These are phyloP conservation scores for Drosophila dives DNA, from an alignment of 2,888 invertebrate genomes.

Conservation along the genomic window DNA sequence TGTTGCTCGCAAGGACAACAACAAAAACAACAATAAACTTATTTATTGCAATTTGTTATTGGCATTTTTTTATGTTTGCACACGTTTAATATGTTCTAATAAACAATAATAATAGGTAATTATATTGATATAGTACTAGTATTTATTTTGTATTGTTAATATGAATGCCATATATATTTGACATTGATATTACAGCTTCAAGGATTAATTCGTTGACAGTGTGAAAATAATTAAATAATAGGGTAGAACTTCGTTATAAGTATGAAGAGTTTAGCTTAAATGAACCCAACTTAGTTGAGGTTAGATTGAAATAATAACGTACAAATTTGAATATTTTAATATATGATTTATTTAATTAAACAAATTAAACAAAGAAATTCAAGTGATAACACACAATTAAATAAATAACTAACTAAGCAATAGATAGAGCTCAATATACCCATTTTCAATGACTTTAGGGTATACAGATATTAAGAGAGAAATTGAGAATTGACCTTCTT, in stretches of 20 bases:
- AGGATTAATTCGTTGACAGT: slow-evolving; percentile 13
- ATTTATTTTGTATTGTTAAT: slow-evolving; percentile 27
- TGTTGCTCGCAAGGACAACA: slow-evolving; percentile 63
- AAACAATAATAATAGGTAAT: slow-evolving; percentile 72
- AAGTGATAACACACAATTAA: not conserved
- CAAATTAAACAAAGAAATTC: not conserved
- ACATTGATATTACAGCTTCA: slow-evolving; percentile 40
- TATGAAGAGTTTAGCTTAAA: not conserved
- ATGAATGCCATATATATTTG: slow-evolving; percentile 54
- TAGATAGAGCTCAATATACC: not conserved
- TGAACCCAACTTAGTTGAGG: not conserved
- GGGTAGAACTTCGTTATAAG: not conserved
- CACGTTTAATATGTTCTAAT: slow-evolving; percentile 43
- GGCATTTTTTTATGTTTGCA: not conserved
- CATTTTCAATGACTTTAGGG: not conserved
- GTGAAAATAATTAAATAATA: not conserved
- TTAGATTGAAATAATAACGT: not conserved
- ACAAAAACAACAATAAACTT: slow-evolving; percentile 19
- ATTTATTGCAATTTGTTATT: slow-evolving; percentile 21
- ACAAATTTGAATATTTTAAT: not conserved
- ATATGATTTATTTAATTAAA: not conserved
- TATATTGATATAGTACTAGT: slow-evolving; percentile 44
- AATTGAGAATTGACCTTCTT: slow-evolving; percentile 1
- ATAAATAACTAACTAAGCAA: not conserved
- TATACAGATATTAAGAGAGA: not conserved